Evolutionary conservation across 2,888 invertebrate genomes (phyloP), one percentile per base, ranked within the genome.

Genomic region (Lathronympha strigana): DNA sequence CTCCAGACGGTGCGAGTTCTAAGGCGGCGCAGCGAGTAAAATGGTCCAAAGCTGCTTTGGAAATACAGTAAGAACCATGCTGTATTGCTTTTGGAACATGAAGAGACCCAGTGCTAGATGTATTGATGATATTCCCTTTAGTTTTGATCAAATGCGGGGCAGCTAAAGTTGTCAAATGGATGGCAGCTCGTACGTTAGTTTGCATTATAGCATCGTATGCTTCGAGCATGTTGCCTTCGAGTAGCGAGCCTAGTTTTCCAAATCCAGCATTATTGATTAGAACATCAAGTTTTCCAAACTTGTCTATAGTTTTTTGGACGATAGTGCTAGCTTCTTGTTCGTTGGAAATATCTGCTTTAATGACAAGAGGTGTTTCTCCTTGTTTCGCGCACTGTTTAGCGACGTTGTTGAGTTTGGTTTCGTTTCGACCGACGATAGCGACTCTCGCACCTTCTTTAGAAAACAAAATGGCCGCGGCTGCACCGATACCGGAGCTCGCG

Each of bases 11-110:
- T 62, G 93, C 93, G 19, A 94, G 79, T 72, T 94, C 96, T 43
- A 95, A 80, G 2, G 96, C 96, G 11, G 93, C 84, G 74, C 95
- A 94, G 69, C 93, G 86, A 0, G 96, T 95, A 69, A 97, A 93
- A 74, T 96, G 95, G 81, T 96, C 96, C 13, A 96, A 74, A 4
- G 95, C 95, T 36, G 95, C 91, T 84, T 97, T 96, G 17, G 95
- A 95, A 90, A 95, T 94, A 64, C 90, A 88, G 77, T 96, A 96
- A 0, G n/a, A n/a, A n/a, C n/a, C n/a, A n/a, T n/a, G 75, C 47
- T 13, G 66, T 61, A 6, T 67, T 45, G 0, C 49, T 1, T 33
- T 17, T 0, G 64, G 55, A 0, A 60, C 47, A 4, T 23, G 49
- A 4, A 51, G 28, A 1, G 72, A 77, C 4, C 67, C 73, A 0